phyloP scores from a whole-genome alignment of 2,888 invertebrate genomes.

The Mimumesa dahlbomi region DNA sequence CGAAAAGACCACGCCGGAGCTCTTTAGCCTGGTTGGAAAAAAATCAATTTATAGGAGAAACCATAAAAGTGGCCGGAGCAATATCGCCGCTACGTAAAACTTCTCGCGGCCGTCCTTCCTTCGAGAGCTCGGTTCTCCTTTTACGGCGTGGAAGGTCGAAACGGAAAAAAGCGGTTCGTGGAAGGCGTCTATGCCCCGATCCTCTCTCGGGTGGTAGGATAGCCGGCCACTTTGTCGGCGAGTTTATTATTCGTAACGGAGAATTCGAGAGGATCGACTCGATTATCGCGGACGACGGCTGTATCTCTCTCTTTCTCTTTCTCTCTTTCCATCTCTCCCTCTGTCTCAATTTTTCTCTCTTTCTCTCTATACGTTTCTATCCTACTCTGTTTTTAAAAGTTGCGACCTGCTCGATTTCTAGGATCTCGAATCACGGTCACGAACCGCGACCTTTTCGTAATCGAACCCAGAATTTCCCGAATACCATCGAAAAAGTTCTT shows the following conservation, averaged over 20 bases:
- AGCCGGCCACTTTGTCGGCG: constrained; percentile 68
- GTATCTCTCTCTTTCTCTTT: not conserved
- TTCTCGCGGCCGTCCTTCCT: constrained; percentile 31
- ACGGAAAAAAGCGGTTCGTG: constrained; percentile 56
- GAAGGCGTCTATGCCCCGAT: constrained; percentile 54
- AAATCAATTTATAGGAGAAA: constrained; percentile 60
- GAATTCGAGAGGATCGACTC: constrained; percentile 51
- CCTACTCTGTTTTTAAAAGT: too few species aligned
- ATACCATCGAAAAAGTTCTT: too few species aligned
- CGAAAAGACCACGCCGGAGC: not conserved
- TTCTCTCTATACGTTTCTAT: too few species aligned
- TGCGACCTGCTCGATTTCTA: too few species aligned
- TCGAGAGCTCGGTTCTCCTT: constrained; percentile 46
- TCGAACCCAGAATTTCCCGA: too few species aligned
- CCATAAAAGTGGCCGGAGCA: constrained; percentile 40
- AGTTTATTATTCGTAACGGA: constrained; percentile 69
- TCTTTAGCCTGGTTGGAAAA: not conserved
- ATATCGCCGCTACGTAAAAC: constrained; percentile 36
- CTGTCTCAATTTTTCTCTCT: too few species aligned
- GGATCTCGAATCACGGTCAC: too few species aligned
- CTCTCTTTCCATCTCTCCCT: too few species aligned
- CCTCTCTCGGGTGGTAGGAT: constrained; percentile 36
- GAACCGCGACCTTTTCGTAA: too few species aligned
- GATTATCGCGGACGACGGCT: constrained; percentile 57
- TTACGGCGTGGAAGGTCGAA: constrained; percentile 49